Base-by-base conservation (phyloP, 2,797 vertebrate species). In the Moxostoma hubbsi region DNA sequence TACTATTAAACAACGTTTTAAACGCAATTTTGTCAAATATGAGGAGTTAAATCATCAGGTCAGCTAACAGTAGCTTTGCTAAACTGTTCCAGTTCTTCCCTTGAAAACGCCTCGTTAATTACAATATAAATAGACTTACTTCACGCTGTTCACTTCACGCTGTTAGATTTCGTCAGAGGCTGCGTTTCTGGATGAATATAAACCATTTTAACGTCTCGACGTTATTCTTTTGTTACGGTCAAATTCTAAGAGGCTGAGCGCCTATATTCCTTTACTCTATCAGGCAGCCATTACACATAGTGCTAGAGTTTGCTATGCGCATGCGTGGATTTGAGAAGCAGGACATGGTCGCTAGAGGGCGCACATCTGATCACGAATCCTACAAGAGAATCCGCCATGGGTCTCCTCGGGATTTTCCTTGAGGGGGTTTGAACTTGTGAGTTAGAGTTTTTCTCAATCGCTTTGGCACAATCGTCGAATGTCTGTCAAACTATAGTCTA, bases 201-300 rank as follows among this genome's bases (percentile, higher is more conserved):
- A 87, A 93, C 81, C 94, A 95, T 95, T 90, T 92, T 93, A 93
- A 66, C 75, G 73, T 86, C 87, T 59, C 16, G 50, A 66, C 82
- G 88, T 88, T 89, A 89, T 89, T 85, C 87, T 91, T 90, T 85
- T 82, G 1, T 83, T 76, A 69, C 6, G 76, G 75, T 78, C 78
- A 81, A 85, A 83, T 85, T 80, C 86, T 88, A 86, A 87, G 77
- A 93, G 87, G 74, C 84, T 84, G 89, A 85, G 88, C 87, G 82
- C 87, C 89, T 83, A 83, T 82, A 86, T 86, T 82, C 75, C 73
- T 55, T 65, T 77, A 83, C 89, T 85, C 89, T 90, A 89, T 74
- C 88, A 67, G 77, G 89, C 88, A 90, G 93, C 93, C 93, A 94
- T 94, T 92, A 91, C 83, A 2, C 24, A 2, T 51, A 67, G 11